Conservation (phyloP, 2,797 vertebrate genomes). For the Myotis pilosus region DNA sequence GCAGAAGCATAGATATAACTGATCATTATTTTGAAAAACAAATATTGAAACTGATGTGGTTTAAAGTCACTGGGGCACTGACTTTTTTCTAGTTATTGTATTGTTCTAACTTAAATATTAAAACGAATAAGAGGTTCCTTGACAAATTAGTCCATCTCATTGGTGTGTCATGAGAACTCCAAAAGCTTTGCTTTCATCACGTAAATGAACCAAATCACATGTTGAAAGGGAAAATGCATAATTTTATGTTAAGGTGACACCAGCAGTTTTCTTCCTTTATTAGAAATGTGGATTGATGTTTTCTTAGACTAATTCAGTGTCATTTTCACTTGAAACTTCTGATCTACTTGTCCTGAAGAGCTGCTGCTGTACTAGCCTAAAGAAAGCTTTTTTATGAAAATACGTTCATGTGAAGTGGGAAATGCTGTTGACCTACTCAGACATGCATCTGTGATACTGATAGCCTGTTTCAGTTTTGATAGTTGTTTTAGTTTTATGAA, state of each 20-base stretch:
- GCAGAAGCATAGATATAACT: slow-evolving; percentile 82
- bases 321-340: slow-evolving; percentile 57
- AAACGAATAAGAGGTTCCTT: slow-evolving; percentile 81
- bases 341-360: slow-evolving; percentile 42
- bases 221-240: slow-evolving; percentile 38
- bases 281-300: slow-evolving; percentile 46
- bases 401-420: slow-evolving; percentile 55
- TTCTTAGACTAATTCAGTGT: slow-evolving; percentile 48
- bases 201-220: slow-evolving; percentile 64
- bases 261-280: slow-evolving; percentile 66
- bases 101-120: slow-evolving; percentile 85
- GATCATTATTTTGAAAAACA: slow-evolving; percentile 81
- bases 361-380: slow-evolving; percentile 65
- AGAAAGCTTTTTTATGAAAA: slow-evolving; percentile 45
- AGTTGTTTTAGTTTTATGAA: slow-evolving; percentile 57
- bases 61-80: slow-evolving; percentile 82
- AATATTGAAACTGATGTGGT: slow-evolving; percentile 80
- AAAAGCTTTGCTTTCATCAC: slow-evolving; percentile 61
- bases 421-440: slow-evolving; percentile 48
- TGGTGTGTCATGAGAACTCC: slow-evolving; percentile 78
- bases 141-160: slow-evolving; percentile 79
- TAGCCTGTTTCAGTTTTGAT: slow-evolving; percentile 58
- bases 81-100: slow-evolving; percentile 85
- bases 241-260: slow-evolving; percentile 63
- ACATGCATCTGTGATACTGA: slow-evolving; percentile 33